phyloP scores from a whole-genome alignment of 1,140 invertebrate species.

The Hyposmocoma kahamanoa region DNA sequence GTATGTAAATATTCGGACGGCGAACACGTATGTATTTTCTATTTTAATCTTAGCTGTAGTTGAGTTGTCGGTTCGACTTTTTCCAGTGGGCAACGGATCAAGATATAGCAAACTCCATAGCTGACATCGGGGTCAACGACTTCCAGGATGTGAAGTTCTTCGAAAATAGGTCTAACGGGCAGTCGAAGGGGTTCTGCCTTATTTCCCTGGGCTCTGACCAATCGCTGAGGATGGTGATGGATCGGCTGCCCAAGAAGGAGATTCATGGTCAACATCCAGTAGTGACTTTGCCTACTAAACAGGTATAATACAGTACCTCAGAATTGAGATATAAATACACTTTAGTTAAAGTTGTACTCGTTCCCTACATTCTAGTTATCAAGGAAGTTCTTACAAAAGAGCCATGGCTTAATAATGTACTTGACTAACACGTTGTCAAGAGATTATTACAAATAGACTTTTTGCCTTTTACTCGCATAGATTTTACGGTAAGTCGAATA shows the following conservation, averaged over 20 bases:
- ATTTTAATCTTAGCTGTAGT: conserved; percentile 27
- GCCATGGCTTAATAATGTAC: no score
- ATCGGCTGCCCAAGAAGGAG: conserved; percentile 94
- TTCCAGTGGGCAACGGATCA: conserved; percentile 97
- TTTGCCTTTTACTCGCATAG: no score
- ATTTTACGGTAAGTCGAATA: no score
- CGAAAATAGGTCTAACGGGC: conserved; percentile 99
- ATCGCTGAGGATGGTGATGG: conserved; percentile 92
- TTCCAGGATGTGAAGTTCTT: conserved; percentile 99
- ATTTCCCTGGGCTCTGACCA: conserved; percentile 93
- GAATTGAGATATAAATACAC: no score
- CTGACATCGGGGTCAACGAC: conserved; percentile 91
- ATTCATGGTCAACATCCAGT: conserved; percentile 95
- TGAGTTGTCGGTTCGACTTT: conserved; percentile 52
- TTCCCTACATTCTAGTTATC: no score
- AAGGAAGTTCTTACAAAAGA: no score
- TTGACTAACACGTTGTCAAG: no score
- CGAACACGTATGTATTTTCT: conserved; percentile 37
- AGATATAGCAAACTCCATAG: conserved; percentile 92
- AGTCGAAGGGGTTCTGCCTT: conserved; percentile 98
- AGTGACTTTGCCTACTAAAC: conserved; percentile 96
- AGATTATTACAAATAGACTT: no score
- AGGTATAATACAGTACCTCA: conserved; percentile 77
- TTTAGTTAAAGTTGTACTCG: no score
- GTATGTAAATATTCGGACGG: conserved; percentile 21